Conservation (phyloP, 2,113 vertebrate genomes). For the Jaculus jaculus region DNA sequence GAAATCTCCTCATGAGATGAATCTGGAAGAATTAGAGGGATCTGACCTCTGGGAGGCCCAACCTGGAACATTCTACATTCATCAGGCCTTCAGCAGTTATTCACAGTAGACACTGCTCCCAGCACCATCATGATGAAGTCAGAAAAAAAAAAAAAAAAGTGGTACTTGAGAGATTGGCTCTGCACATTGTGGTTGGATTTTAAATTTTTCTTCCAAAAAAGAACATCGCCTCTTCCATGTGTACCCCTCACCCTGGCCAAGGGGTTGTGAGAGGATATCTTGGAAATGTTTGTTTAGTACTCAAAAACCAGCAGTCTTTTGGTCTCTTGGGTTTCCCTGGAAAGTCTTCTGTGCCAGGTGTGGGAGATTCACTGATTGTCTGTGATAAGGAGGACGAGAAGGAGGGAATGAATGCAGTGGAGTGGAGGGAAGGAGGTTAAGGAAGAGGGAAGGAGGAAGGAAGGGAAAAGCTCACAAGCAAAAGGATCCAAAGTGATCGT, state of each 20-base stretch:
- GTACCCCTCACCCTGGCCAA: background rate
- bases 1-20: background rate
- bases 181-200: background rate
- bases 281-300: too few relatives aligned
- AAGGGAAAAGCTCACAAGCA: background rate
- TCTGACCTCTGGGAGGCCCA: background rate
- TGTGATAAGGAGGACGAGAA: background rate
- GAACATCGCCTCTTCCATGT: background rate
- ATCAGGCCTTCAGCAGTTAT: background rate
- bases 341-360: background rate
- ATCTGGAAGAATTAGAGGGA: background rate
- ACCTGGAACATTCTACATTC: background rate
- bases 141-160: background rate
- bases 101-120: background rate
- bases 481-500: background rate
- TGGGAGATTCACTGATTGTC: background rate
- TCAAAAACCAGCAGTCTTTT: background rate
- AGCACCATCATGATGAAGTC: background rate
- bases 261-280: background rate
- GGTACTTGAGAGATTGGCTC: background rate
- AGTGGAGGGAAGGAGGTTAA: background rate
- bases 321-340: background rate
- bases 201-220: background rate
- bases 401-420: too few relatives aligned
- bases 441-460: background rate